Percentiles rank a stretch among this genome's conserved stretches.
phyloP scores from a whole-genome alignment of 2,888 invertebrate genomes.

The Hedychridium roseum region DNA sequence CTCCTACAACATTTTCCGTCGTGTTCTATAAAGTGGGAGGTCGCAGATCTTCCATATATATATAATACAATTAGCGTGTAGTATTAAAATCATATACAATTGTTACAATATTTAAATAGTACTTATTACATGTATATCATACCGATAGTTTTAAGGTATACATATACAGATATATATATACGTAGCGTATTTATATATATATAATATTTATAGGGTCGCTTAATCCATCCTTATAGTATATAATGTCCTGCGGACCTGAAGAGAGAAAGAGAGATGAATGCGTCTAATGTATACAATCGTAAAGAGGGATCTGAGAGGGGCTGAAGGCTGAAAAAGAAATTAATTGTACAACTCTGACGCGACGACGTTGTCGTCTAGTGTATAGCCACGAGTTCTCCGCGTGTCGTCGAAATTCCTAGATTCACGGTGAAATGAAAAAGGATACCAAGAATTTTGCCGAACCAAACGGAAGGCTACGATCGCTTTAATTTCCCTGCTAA shows the following conservation, averaged over 20 bases:
- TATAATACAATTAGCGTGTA: slow-evolving; percentile 64
- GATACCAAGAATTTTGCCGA: too few species aligned
- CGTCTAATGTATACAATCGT: slow-evolving; percentile 30
- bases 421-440: too few species aligned
- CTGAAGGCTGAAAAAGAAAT: slow-evolving; percentile 13
- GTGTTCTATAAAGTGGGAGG: slow-evolving; percentile 63
- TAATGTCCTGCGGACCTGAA: slow-evolving; percentile 10
- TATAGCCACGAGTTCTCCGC: too few species aligned
- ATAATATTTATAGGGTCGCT: slow-evolving; percentile 61
- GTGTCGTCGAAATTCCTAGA: too few species aligned
- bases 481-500: too few species aligned
- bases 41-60: slow-evolving; percentile 60
- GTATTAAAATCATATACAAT: slow-evolving; percentile 65
- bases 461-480: too few species aligned
- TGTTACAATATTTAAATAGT: slow-evolving; percentile 65
- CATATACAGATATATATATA: slow-evolving; percentile 55
- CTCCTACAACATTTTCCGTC: slow-evolving; percentile 35
- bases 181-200: slow-evolving; percentile 51
- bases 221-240: slow-evolving; percentile 37
- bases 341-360: slow-evolving; percentile 18
- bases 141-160: slow-evolving; percentile 57
- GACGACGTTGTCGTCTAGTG: slow-evolving; percentile 16
- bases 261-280: slow-evolving; percentile 10
- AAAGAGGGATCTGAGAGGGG: slow-evolving; percentile 6
- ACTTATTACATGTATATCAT: slow-evolving; percentile 62